These are phyloP conservation scores for Lordiphosa fenestrarum DNA, from an alignment of 2,888 invertebrate genomes.

Conservation along the genomic window DNA sequence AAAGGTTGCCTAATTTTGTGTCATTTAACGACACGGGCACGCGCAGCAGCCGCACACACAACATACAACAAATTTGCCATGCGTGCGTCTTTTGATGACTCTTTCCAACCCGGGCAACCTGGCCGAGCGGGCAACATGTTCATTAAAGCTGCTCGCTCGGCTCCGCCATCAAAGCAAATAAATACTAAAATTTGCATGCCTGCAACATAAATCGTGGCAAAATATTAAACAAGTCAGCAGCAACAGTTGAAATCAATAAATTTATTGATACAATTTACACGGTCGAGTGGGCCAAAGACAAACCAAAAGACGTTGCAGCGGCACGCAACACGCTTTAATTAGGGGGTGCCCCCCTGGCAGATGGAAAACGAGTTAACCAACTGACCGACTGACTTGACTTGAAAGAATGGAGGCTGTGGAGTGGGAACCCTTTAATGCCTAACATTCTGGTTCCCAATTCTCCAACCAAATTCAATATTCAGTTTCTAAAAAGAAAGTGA, in stretches of 20 bases:
- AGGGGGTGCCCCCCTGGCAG: slow-evolving; percentile 31
- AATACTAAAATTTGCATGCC: slow-evolving; percentile 67
- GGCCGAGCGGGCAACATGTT: slow-evolving; percentile 53
- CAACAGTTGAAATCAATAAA: slow-evolving; percentile 76
- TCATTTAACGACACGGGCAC: slow-evolving; percentile 32
- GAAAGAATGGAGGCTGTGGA: neutral
- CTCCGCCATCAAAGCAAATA: slow-evolving; percentile 43
- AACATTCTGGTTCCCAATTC: slow-evolving; percentile 6
- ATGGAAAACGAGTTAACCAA: slow-evolving; percentile 36
- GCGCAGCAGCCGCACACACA: slow-evolving; percentile 11
- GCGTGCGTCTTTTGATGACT: slow-evolving; percentile 53
- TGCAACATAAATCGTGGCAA: slow-evolving; percentile 67
- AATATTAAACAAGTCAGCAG: slow-evolving; percentile 75
- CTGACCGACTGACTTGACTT: slow-evolving; percentile 12
- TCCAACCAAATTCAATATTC: slow-evolving; percentile 32
- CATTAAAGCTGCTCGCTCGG: slow-evolving; percentile 46
- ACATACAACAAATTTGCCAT: slow-evolving; percentile 36
- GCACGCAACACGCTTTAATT: slow-evolving; percentile 52
- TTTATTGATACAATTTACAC: slow-evolving; percentile 73
- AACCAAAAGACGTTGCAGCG: slow-evolving; percentile 2
- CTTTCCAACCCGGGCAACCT: slow-evolving; percentile 32
- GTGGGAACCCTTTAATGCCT: too few relatives aligned
- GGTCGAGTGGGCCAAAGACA: slow-evolving; percentile 32
- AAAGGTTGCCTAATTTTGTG: slow-evolving; percentile 58
- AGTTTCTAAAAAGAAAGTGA: slow-evolving; percentile 74